Conservation (phyloP, 2,888 invertebrate genomes). For the Sussaba pulchella region DNA sequence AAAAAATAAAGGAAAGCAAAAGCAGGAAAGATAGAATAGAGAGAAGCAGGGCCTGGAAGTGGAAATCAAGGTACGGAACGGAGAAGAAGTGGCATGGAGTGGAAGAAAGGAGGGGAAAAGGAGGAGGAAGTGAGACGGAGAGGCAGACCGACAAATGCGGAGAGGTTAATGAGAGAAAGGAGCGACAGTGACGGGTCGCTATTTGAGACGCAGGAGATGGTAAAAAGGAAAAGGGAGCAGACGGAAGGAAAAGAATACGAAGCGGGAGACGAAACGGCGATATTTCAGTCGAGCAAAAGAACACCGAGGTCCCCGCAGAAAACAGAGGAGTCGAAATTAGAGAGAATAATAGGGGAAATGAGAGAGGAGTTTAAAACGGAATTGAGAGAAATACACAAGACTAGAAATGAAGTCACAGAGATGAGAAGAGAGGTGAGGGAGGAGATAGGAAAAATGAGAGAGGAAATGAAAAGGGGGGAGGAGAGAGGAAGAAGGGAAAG, state of each 20-base stretch:
- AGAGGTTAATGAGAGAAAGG: constrained; percentile 2
- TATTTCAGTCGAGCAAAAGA: not conserved
- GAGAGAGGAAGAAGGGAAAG: too few species aligned
- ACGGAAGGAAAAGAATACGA: not conserved
- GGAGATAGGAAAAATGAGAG: too few species aligned
- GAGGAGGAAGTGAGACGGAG: not conserved
- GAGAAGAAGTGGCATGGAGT: not conserved
- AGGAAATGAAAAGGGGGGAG: too few species aligned
- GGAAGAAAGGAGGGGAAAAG: not conserved
- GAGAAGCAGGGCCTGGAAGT: not conserved
- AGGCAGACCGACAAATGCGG: constrained; percentile 5
- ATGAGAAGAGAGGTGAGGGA: too few species aligned
- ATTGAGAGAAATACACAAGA: too few species aligned
- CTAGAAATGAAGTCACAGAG: too few species aligned
- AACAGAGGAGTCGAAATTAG: not conserved
- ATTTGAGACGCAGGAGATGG: constrained; percentile 3
- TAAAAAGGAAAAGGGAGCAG: not conserved
- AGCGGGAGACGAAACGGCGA: not conserved
- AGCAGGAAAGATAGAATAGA: not conserved
- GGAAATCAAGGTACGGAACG: not conserved
- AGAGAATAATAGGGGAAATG: not conserved
- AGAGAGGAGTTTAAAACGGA: too few species aligned
- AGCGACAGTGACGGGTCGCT: not conserved
- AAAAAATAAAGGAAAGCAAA: too few species aligned
- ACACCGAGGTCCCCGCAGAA: not conserved